A percentile compares a stretch with the other conserved stretches of the same genome.
phyloP scores from a whole-genome alignment of 2,888 invertebrate genomes.

The Dolichomitus sp. region DNA sequence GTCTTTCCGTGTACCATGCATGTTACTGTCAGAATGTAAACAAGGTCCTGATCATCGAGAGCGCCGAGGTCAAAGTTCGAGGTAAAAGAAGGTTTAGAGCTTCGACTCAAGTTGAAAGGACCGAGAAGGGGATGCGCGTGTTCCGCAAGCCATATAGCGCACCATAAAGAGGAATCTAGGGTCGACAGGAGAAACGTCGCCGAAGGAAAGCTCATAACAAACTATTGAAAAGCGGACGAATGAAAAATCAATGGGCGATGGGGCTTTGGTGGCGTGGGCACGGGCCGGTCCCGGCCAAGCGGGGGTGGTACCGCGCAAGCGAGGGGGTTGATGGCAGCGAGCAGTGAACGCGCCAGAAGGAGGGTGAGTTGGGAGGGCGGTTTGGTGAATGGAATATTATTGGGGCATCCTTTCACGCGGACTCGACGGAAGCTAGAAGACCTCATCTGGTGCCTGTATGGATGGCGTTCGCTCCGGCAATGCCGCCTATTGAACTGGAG shows the following conservation, averaged over 20 bases:
- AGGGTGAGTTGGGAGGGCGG: constrained; percentile 72
- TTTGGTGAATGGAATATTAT: constrained; percentile 86
- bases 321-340: constrained; percentile 52
- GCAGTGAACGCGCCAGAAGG: constrained; percentile 61
- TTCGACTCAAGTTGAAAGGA: constrained; percentile 8
- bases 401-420: constrained; percentile 86
- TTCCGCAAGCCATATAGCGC: constrained; percentile 7
- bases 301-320: constrained; percentile 31
- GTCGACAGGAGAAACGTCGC: constrained; percentile 75
- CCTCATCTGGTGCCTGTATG: constrained; percentile 85
- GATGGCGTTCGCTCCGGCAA: constrained; percentile 84
- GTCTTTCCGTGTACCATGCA: background rate
- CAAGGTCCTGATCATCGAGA: background rate
- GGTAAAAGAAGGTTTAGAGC: background rate
- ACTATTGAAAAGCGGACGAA: constrained; percentile 85
- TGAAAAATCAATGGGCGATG: constrained; percentile 84
- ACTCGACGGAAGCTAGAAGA: constrained; percentile 86
- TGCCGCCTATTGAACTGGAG: constrained; percentile 84
- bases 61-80: background rate
- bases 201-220: constrained; percentile 85
- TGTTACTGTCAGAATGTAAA: background rate
- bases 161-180: constrained; percentile 13
- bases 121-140: background rate
- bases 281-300: constrained; percentile 74
- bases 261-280: constrained; percentile 70